These are phyloP conservation scores for Alectoris magna DNA, from an alignment of 2,797 vertebrate species.

Conservation along the genomic window DNA sequence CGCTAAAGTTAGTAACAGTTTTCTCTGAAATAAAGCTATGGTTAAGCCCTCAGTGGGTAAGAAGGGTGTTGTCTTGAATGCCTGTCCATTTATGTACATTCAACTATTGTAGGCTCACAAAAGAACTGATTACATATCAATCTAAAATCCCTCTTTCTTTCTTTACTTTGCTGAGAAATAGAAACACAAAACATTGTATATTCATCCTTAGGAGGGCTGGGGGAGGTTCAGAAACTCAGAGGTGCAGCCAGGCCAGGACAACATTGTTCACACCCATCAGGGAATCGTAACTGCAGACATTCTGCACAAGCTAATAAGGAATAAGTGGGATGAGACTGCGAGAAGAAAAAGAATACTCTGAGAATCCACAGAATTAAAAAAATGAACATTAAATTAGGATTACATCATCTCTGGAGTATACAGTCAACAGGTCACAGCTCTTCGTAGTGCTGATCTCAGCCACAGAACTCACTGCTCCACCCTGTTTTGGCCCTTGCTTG, in stretches of 20 bases:
- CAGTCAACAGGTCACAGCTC: not conserved
- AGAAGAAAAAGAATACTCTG: not conserved
- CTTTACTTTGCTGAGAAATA: constrained; percentile 8
- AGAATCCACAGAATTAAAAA: not conserved
- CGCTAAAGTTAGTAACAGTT: accelerated
- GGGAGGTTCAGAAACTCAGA: not conserved
- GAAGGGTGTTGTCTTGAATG: not conserved
- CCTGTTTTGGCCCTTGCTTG: constrained; percentile 6
- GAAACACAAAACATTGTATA: not conserved
- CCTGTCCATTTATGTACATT: not conserved
- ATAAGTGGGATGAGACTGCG: not conserved
- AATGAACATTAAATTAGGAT: not conserved
- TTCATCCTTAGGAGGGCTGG: not conserved
- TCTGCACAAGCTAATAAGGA: constrained; percentile 4
- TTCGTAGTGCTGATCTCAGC: constrained; percentile 13
- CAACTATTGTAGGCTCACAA: not conserved
- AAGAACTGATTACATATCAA: not conserved
- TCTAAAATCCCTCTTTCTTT: constrained; percentile 21
- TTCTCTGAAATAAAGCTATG: not conserved
- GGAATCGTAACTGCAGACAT: not conserved
- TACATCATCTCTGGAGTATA: not conserved
- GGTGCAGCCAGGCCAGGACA: not conserved
- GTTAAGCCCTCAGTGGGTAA: not conserved
- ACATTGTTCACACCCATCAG: not conserved
- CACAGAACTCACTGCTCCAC: constrained; percentile 24